Evolutionary conservation across 2,888 invertebrate species (phyloP).

Genomic region (Dendrolimus houi): DNA sequence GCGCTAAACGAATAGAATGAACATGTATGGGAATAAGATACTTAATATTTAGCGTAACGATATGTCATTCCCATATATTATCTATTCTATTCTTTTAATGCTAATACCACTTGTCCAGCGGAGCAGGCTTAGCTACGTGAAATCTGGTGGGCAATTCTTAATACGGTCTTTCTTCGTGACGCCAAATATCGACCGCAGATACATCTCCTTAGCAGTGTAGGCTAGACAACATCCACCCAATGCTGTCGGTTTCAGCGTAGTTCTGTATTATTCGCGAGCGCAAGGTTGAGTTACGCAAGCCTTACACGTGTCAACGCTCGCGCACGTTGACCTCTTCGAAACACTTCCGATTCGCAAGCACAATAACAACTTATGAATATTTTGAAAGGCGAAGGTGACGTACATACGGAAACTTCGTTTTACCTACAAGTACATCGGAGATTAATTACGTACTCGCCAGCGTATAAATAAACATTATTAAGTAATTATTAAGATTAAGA

Average conservation of each 20-base stretch:
- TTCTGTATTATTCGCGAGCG: constrained; percentile 60
- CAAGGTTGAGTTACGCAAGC: constrained; percentile 67
- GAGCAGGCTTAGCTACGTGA: too few relatives aligned
- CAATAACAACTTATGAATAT: constrained; percentile 42
- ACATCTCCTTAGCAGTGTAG: too few relatives aligned
- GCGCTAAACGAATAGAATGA: too few relatives aligned
- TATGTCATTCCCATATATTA: too few relatives aligned
- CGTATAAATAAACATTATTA: constrained; percentile 1
- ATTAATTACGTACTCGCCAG: constrained; percentile 5
- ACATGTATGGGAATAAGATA: too few relatives aligned
- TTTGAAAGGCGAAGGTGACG: constrained; percentile 59
- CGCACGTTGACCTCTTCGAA: constrained; percentile 54
- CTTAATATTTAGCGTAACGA: too few relatives aligned
- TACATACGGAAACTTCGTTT: constrained; percentile 39
- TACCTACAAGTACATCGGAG: constrained; percentile 10
- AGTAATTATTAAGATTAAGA: constrained; percentile 4
- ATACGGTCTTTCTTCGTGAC: too few relatives aligned
- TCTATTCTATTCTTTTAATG: too few relatives aligned
- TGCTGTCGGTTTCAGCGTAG: constrained; percentile 19
- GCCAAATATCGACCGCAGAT: too few relatives aligned
- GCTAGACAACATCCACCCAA: constrained; percentile 22
- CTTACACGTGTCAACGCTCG: constrained; percentile 51
- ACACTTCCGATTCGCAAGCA: constrained; percentile 72
- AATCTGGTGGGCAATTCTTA: too few relatives aligned
- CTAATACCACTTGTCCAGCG: too few relatives aligned